phyloP scores from a whole-genome alignment of 2,888 invertebrate genomes.

The Ptychoptera albimana region DNA sequence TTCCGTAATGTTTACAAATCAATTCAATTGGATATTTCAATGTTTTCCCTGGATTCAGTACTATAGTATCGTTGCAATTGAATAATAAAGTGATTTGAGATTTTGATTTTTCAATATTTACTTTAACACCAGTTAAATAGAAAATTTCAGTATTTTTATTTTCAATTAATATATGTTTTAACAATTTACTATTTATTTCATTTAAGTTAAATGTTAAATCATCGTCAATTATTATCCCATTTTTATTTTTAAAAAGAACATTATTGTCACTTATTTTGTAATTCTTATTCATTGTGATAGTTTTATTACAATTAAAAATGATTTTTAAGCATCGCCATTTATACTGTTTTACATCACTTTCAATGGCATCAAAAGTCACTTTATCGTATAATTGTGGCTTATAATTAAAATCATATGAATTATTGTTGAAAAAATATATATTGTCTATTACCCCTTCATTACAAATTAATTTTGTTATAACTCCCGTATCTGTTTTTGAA shows the following conservation, averaged over 20 bases:
- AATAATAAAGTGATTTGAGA: constrained; percentile 34
- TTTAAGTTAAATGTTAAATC: constrained; percentile 26
- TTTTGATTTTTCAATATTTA: constrained; percentile 24
- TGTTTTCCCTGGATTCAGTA: constrained; percentile 27
- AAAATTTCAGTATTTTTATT: no score
- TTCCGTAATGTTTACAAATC: constrained; percentile 41
- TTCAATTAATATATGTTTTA: constrained; percentile 18
- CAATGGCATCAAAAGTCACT: constrained; percentile 51
- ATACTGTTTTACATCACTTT: constrained; percentile 43
- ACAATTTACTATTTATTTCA: constrained; percentile 27
- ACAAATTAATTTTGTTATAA: constrained; percentile 26
- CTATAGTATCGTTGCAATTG: constrained; percentile 16
- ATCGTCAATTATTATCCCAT: constrained; percentile 37
- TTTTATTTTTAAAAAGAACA: constrained; percentile 22
- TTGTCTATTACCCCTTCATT: constrained; percentile 40
- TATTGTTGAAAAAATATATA: constrained; percentile 41
- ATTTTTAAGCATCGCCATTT: constrained; percentile 20
- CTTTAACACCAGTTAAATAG: constrained; percentile 9
- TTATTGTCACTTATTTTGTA: background rate
- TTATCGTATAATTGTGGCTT: constrained; percentile 41
- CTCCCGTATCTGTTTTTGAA: constrained; percentile 35
- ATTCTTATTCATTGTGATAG: background rate
- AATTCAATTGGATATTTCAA: constrained; percentile 35
- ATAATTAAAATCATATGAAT: constrained; percentile 36
- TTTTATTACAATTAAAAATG: background rate